A percentile compares a stretch with the other conserved stretches of the same genome.
These are phyloP conservation scores for Lepidochitona cinerea DNA, from an alignment of 2,888 invertebrate species.

Conservation along the genomic window DNA sequence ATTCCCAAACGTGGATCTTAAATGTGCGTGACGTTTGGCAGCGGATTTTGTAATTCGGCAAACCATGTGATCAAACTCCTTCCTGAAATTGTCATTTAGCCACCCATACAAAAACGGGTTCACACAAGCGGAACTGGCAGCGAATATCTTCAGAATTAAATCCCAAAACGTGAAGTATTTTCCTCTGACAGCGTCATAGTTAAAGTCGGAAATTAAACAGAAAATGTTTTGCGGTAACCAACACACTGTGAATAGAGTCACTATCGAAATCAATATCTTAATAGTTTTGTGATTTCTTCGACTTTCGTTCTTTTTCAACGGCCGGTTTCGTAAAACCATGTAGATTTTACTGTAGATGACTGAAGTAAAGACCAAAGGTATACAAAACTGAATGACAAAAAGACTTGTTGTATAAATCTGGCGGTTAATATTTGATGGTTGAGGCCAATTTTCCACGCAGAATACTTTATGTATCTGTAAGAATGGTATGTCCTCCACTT, in stretches of 20 bases:
- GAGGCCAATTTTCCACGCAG: conserved; percentile 61
- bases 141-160: conserved; percentile 63
- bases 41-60: conserved; percentile 21
- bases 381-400: conserved; percentile 60
- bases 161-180: conserved; percentile 61
- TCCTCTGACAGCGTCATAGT: conserved; percentile 42
- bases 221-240: conserved; percentile 68
- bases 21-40: neutral
- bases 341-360: conserved; percentile 61
- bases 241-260: conserved; percentile 63
- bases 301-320: conserved; percentile 52
- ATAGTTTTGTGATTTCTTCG: conserved; percentile 54
- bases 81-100: conserved; percentile 68
- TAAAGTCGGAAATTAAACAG: conserved; percentile 57
- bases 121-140: conserved; percentile 68
- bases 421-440: conserved; percentile 35
- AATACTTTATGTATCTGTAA: conserved; percentile 46
- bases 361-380: conserved; percentile 59
- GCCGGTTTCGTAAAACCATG: conserved; percentile 53
- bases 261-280: conserved; percentile 64
- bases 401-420: conserved; percentile 56
- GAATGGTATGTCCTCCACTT: conserved; percentile 44
- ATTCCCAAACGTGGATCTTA: neutral
- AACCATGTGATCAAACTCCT: conserved; percentile 56
- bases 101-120: conserved; percentile 70